These are phyloP conservation scores for Nasonia giraulti DNA, from an alignment of 1,140 invertebrate genomes.

Conservation along the genomic window DNA sequence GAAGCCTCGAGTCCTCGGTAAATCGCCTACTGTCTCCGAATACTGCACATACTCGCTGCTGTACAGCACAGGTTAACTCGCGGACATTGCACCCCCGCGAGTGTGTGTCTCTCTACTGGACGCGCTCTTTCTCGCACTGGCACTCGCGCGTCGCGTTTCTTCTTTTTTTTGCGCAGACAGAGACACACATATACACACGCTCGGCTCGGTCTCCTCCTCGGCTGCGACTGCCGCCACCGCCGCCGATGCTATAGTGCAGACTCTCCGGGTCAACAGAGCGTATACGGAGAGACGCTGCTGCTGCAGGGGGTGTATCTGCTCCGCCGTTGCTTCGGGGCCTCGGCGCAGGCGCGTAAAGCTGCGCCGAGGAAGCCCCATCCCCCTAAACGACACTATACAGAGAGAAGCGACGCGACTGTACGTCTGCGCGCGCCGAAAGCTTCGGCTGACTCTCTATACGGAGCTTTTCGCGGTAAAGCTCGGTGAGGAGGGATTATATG, in stretches of 20 bases:
- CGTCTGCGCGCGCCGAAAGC: not conserved
- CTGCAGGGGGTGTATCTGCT: not conserved
- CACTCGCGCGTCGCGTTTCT: not conserved
- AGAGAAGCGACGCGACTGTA: not conserved
- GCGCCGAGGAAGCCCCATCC: too few species aligned
- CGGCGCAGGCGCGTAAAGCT: slow-evolving; percentile 1
- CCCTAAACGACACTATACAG: too few species aligned
- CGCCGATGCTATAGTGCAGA: slow-evolving; percentile 11
- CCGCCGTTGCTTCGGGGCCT: not conserved
- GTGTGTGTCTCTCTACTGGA: not conserved
- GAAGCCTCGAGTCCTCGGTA: too few species aligned
- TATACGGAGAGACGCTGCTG: not conserved
- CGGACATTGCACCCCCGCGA: slow-evolving; percentile 8
- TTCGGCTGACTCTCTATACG: too few species aligned
- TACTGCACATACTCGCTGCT: not conserved
- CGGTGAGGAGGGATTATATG: too few species aligned
- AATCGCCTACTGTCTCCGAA: too few species aligned
- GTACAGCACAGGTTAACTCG: not conserved
- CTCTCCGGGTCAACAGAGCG: slow-evolving; percentile 45
- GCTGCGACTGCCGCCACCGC: not conserved
- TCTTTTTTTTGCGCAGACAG: not conserved
- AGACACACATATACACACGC: not conserved
- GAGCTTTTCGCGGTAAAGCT: too few species aligned
- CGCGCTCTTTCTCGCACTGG: not conserved
- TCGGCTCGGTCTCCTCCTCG: not conserved